These are phyloP conservation scores for Pedetes capensis DNA, from an alignment of 2,113 vertebrate genomes.

Conservation along the genomic window DNA sequence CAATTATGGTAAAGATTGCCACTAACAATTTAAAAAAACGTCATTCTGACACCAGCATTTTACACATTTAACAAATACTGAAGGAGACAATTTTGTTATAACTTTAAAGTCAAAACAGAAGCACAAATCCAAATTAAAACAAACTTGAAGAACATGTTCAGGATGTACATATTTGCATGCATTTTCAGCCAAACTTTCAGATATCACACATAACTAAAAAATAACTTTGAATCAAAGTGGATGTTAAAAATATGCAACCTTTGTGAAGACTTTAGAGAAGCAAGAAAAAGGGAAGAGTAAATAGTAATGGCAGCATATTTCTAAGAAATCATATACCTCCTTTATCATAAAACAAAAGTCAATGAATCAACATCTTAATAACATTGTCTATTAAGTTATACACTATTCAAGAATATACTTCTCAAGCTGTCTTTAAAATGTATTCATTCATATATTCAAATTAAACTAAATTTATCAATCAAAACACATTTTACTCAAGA, in stretches of 20 bases:
- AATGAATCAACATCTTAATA: conserved; percentile 4
- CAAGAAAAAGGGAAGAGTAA: background rate
- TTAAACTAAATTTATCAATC: conserved; percentile 38
- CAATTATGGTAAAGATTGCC: background rate
- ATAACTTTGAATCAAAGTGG: conserved; percentile 53
- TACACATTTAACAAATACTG: conserved; percentile 24
- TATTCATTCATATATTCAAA: background rate
- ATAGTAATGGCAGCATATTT: background rate
- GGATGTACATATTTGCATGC: conserved; percentile 25
- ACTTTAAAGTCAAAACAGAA: conserved; percentile 52
- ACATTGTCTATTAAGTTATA: conserved; percentile 23
- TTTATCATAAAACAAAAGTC: conserved; percentile 25
- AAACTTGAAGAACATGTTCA: conserved; percentile 33
- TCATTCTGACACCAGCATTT: conserved; percentile 39
- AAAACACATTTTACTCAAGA: conserved; percentile 28
- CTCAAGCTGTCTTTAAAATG: conserved; percentile 42
- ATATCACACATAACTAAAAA: background rate
- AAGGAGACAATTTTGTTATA: background rate
- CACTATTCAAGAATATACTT: conserved; percentile 16
- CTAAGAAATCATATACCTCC: background rate
- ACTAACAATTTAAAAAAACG: conserved; percentile 22
- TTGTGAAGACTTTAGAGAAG: background rate
- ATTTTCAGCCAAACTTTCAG: conserved; percentile 44
- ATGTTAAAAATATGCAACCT: conserved; percentile 14
- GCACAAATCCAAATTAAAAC: conserved; percentile 31